A percentile compares a stretch with the other conserved stretches of the same genome.
These are phyloP conservation scores for Drosophila dunni DNA, from an alignment of 1,140 invertebrate species.

Conservation along the genomic window DNA sequence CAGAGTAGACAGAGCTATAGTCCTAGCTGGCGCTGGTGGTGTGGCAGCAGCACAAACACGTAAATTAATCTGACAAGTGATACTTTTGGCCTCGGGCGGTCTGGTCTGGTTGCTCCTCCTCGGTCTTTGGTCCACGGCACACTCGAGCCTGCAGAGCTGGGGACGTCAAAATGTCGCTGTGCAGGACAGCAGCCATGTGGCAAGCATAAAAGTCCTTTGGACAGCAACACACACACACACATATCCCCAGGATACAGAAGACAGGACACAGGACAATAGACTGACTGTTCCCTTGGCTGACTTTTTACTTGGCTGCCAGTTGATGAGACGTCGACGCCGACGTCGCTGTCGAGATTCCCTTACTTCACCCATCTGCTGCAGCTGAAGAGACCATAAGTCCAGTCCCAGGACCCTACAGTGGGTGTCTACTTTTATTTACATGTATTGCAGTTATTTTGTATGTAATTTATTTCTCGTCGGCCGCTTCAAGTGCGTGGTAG, in stretches of 20 bases:
- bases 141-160: slow-evolving; percentile 39
- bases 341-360: not conserved
- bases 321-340: slow-evolving; percentile 70
- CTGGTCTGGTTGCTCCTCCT: slow-evolving; percentile 32
- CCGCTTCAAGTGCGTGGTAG: slow-evolving; percentile 59
- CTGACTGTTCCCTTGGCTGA: slow-evolving; percentile 63
- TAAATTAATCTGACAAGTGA: slow-evolving; percentile 81
- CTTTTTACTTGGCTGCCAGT: slow-evolving; percentile 70
- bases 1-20: slow-evolving; percentile 8
- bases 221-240: slow-evolving; percentile 51
- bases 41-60: slow-evolving; percentile 76
- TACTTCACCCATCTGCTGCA: not conserved
- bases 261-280: slow-evolving; percentile 55
- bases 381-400: slow-evolving; percentile 4
- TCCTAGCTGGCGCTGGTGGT: slow-evolving; percentile 59
- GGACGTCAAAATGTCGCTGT: slow-evolving; percentile 75
- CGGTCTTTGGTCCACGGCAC: slow-evolving; percentile 20
- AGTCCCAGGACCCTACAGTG: slow-evolving; percentile 14
- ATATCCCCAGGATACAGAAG: slow-evolving; percentile 3
- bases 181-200: slow-evolving; percentile 78
- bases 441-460: slow-evolving; percentile 82
- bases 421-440: slow-evolving; percentile 75
- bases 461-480: slow-evolving; percentile 76
- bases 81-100: slow-evolving; percentile 74
- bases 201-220: slow-evolving; percentile 80